Percentiles rank a stretch among this genome's conserved stretches.
phyloP scores from a whole-genome alignment of 2,113 vertebrate species.

The Gambusia affinis region DNA sequence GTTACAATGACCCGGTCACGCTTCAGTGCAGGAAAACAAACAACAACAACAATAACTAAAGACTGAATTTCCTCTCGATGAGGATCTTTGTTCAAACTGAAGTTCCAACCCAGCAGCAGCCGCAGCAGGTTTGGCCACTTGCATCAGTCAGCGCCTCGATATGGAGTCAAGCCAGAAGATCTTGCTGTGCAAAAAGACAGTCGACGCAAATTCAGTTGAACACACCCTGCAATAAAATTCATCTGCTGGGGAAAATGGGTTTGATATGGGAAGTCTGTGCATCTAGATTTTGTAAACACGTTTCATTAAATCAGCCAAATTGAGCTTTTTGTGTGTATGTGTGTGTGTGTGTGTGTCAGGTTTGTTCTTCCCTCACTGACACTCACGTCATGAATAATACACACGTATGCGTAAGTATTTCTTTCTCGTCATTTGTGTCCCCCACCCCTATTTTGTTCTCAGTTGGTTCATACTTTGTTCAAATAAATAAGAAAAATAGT shows the following conservation, averaged over 20 bases:
- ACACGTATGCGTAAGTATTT: too few relatives aligned
- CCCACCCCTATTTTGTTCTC: too few relatives aligned
- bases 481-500: too few relatives aligned
- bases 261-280: too few relatives aligned
- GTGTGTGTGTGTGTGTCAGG: too few relatives aligned
- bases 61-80: not conserved
- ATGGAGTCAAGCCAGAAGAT: not conserved
- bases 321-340: too few relatives aligned
- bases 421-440: too few relatives aligned
- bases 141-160: not conserved
- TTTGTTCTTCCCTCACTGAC: too few relatives aligned
- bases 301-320: too few relatives aligned
- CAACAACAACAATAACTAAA: not conserved
- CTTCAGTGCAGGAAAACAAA: not conserved
- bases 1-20: not conserved
- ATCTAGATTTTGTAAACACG: too few relatives aligned
- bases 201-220: not conserved
- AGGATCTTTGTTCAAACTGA: constrained; percentile 7
- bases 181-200: constrained; percentile 3
- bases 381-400: too few relatives aligned
- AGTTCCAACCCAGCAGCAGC: not conserved
- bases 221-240: constrained; percentile 19
- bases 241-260: not conserved
- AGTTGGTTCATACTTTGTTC: too few relatives aligned
- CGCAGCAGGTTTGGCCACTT: constrained; percentile 46